A percentile compares a stretch with the other conserved stretches of the same genome.
Evolutionary conservation across 2,888 invertebrate species (phyloP).

Genomic region (Epistrophella euchroma): DNA sequence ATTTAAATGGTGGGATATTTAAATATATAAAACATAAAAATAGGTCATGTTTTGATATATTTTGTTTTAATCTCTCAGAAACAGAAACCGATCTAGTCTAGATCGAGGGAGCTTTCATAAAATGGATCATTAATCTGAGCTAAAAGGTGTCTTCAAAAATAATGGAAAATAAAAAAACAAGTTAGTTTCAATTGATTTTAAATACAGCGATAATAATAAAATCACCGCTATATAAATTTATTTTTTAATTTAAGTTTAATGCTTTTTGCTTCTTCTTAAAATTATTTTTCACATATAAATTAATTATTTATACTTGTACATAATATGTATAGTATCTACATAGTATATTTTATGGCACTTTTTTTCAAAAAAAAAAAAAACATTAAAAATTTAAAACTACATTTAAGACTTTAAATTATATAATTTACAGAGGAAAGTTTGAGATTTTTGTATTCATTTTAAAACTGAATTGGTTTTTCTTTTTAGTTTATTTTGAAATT

Average conservation of each 20-base stretch:
- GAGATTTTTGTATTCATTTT: conserved; percentile 65
- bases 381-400: conserved; percentile 49
- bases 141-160: not conserved
- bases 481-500: conserved; percentile 4
- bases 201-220: conserved; percentile 50
- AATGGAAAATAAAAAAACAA: conserved; percentile 44
- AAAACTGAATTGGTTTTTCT: conserved; percentile 59
- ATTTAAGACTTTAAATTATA: conserved; percentile 41
- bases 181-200: conserved; percentile 33
- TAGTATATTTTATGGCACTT: conserved; percentile 72
- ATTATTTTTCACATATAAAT: conserved; percentile 70
- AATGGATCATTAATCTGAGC: not conserved
- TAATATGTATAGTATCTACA: conserved; percentile 51
- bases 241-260: conserved; percentile 31
- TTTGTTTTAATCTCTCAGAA: too few relatives aligned
- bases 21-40: too few relatives aligned
- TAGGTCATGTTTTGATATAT: too few relatives aligned
- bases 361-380: conserved; percentile 56
- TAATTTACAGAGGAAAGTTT: conserved; percentile 37
- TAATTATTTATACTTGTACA: conserved; percentile 61
- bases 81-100: too few relatives aligned
- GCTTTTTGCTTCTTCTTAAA: conserved; percentile 41
- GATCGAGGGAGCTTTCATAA: too few relatives aligned
- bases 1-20: too few relatives aligned
- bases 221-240: conserved; percentile 60